phyloP scores from a whole-genome alignment of 2,797 vertebrate species.

The Streptopelia turtur region DNA sequence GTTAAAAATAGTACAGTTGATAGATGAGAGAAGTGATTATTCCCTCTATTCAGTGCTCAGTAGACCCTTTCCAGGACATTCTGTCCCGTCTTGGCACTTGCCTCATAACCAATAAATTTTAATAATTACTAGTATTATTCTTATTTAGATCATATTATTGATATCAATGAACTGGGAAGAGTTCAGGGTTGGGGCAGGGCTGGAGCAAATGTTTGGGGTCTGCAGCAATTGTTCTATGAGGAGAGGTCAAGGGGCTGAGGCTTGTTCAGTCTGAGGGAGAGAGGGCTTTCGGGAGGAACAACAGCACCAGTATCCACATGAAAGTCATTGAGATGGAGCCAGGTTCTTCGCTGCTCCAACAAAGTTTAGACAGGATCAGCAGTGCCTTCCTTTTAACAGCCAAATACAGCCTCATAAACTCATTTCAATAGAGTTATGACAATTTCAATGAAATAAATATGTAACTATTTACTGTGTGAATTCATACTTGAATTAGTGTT shows the following conservation, averaged over 20 bases:
- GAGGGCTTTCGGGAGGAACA: fast-evolving
- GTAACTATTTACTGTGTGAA: not conserved
- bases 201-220: not conserved
- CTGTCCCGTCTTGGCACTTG: not conserved
- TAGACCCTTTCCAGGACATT: not conserved
- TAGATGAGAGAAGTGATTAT: not conserved
- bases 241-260: not conserved
- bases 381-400: not conserved
- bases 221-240: not conserved
- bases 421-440: not conserved
- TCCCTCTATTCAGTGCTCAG: not conserved
- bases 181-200: not conserved
- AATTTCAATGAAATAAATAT: not conserved
- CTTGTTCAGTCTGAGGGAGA: not conserved
- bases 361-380: not conserved
- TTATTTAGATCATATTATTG: not conserved
- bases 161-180: not conserved
- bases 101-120: not conserved
- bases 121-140: no score
- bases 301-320: not conserved
- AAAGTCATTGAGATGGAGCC: not conserved
- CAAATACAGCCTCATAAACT: not conserved
- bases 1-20: not conserved
- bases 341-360: not conserved
- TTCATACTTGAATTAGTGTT: not conserved